phyloP scores from a whole-genome alignment of 2,888 invertebrate genomes.

The Cynaeus angustus region DNA sequence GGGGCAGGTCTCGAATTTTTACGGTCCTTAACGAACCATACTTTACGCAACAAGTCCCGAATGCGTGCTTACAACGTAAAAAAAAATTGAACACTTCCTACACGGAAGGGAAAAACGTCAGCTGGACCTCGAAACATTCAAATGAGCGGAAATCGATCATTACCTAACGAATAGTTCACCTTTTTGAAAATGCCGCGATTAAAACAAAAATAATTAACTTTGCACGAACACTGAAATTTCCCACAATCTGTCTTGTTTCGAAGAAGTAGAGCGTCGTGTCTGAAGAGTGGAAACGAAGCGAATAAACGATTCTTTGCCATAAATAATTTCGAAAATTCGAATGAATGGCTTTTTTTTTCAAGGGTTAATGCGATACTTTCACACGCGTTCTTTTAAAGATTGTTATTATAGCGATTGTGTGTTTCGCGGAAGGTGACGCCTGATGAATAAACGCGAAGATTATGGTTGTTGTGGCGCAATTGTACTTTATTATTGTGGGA shows the following conservation, averaged over 20 bases:
- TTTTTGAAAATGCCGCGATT: slow-evolving; percentile 54
- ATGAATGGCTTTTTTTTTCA: slow-evolving; percentile 15
- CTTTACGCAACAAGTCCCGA: slow-evolving; percentile 30
- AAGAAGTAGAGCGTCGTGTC: neutral
- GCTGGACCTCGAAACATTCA: slow-evolving; percentile 54
- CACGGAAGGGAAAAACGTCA: slow-evolving; percentile 43
- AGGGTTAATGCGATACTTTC: slow-evolving; percentile 23
- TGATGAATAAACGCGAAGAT: slow-evolving; percentile 22
- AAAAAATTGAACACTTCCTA: slow-evolving; percentile 38
- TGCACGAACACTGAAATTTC: slow-evolving; percentile 14
- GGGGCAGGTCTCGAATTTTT: slow-evolving; percentile 33
- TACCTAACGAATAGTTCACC: slow-evolving; percentile 63
- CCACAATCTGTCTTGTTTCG: slow-evolving; percentile 7
- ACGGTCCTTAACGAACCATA: slow-evolving; percentile 32
- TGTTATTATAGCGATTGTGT: slow-evolving; percentile 12
- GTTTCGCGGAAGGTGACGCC: slow-evolving; percentile 26
- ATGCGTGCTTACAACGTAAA: slow-evolving; percentile 2
- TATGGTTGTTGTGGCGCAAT: slow-evolving; percentile 2
- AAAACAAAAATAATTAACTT: slow-evolving; percentile 46
- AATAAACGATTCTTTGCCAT: slow-evolving; percentile 6
- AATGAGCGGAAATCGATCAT: slow-evolving; percentile 65
- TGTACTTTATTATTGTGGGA: slow-evolving; percentile 6
- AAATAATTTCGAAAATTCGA: neutral
- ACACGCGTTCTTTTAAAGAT: slow-evolving; percentile 23
- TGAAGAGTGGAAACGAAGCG: slow-evolving; percentile 4